Base-by-base conservation (phyloP, 2,797 vertebrate genomes). In the Hippocampus kuda region DNA sequence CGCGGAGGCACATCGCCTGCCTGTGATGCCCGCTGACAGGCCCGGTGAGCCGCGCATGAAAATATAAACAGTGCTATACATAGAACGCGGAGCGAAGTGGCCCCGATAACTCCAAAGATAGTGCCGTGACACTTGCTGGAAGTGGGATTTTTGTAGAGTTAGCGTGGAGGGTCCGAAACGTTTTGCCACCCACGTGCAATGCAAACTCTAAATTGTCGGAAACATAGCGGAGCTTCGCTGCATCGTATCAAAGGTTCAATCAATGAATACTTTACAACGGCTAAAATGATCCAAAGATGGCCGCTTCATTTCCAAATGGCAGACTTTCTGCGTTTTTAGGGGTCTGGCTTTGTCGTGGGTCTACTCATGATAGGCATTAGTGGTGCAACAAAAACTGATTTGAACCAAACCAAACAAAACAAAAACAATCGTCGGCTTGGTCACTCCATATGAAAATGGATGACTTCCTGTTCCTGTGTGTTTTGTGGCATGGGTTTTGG, bases 11-110 rank as follows among this genome's bases (percentile, higher is more conserved):
- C 65, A 38, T 48, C 15, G 44, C 12, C 63, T 12, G 63, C 42
- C 77, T 81, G 73, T 79, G 79, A 83, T 83, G 79, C 83, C 75
- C 69, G 71, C 69, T 77, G 72, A 80, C 77, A 67, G 66, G 79
- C 77, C 79, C 82, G 69, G 68, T 62, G 82, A 82, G 70, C 53
- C 46, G 16, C 72, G 75, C 13, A 68, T 76, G 72, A 77, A 77
- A 73, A 76, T 44, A 78, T 79, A 83, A 82, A 81, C 74, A 71
- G 59, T 72, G 76, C 79, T 70, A 85, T 46, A 74, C 49, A 49
- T 12, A 69, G 65, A 72, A 46, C 1, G 24, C 42, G 0, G 57
- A 27, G 15, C 5, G 27, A 61, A 7, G 30, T 61, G 27, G 16
- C 59, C 63, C 22, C 41, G 41, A 64, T 15, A 46, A 46, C 62